These are phyloP conservation scores for Acrocyrtus sp. DNA, from an alignment of 2,888 invertebrate species.

Conservation along the genomic window DNA sequence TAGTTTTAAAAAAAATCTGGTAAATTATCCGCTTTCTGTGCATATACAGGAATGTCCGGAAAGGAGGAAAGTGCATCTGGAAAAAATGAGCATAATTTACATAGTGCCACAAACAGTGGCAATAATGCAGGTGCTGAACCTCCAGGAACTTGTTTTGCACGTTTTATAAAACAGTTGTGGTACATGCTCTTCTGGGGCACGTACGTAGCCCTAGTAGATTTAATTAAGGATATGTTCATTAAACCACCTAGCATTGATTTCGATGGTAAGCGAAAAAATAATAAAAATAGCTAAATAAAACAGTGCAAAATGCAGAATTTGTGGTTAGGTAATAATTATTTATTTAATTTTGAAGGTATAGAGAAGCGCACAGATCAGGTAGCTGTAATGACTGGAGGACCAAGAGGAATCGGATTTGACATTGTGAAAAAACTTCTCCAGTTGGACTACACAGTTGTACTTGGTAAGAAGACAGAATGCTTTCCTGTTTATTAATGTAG, in stretches of 20 bases:
- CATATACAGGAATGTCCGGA: neutral
- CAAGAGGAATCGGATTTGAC: slow-evolving; percentile 33
- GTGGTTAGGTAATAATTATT: too few species aligned
- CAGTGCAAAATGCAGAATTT: too few species aligned
- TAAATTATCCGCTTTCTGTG: neutral
- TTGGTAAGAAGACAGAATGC: slow-evolving; percentile 42
- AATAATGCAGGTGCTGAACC: too few species aligned
- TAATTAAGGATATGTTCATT: slow-evolving; percentile 22
- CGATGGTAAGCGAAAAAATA: slow-evolving; percentile 2
- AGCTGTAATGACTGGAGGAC: slow-evolving; percentile 34
- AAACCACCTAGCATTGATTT: slow-evolving; percentile 16
- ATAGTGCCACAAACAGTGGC: too few species aligned
- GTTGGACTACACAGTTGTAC: slow-evolving; percentile 38
- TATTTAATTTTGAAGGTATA: too few species aligned
- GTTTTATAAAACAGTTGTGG: slow-evolving; percentile 17
- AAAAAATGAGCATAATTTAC: neutral
- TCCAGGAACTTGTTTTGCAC: slow-evolving; percentile 6
- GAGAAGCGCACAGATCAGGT: slow-evolving; percentile 2
- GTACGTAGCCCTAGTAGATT: neutral
- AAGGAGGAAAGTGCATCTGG: neutral
- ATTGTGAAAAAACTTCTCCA: slow-evolving; percentile 39
- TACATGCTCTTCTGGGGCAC: slow-evolving; percentile 5
- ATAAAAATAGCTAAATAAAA: neutral
- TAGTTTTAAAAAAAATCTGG: too few species aligned
- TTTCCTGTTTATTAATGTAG: too few species aligned